phyloP scores from a whole-genome alignment of 2,797 vertebrate species.

The Coluber constrictor region DNA sequence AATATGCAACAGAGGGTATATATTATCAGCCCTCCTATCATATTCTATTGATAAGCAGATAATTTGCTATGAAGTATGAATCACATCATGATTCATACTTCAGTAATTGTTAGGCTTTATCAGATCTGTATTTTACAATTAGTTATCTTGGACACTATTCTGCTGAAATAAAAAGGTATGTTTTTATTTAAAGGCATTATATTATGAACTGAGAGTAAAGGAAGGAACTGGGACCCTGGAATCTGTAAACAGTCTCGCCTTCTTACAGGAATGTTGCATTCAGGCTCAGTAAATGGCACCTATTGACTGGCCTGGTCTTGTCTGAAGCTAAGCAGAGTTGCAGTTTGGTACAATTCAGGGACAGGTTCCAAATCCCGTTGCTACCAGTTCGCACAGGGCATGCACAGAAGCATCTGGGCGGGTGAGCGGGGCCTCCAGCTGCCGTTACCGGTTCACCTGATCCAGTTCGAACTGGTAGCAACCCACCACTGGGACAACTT shows the following conservation, averaged over 20 bases:
- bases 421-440: no score
- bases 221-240: not conserved
- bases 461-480: no score
- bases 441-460: no score
- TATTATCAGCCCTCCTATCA: not conserved
- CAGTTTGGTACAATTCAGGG: not conserved
- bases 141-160: not conserved
- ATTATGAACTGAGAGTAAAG: not conserved
- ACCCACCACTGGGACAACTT: not conserved
- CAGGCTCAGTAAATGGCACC: not conserved
- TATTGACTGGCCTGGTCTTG: not conserved
- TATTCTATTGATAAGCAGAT: not conserved
- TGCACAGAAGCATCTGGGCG: no score
- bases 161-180: not conserved
- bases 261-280: not conserved
- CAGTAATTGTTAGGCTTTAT: not conserved
- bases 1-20: not conserved
- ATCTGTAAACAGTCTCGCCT: not conserved
- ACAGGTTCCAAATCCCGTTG: no score
- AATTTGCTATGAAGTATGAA: not conserved
- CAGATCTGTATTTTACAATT: not conserved
- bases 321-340: not conserved
- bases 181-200: not conserved
- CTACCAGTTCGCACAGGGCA: no score
- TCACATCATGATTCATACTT: not conserved